Evolutionary conservation across 2,113 vertebrate genomes (phyloP).

Genomic region (Paratilapia polleni): DNA sequence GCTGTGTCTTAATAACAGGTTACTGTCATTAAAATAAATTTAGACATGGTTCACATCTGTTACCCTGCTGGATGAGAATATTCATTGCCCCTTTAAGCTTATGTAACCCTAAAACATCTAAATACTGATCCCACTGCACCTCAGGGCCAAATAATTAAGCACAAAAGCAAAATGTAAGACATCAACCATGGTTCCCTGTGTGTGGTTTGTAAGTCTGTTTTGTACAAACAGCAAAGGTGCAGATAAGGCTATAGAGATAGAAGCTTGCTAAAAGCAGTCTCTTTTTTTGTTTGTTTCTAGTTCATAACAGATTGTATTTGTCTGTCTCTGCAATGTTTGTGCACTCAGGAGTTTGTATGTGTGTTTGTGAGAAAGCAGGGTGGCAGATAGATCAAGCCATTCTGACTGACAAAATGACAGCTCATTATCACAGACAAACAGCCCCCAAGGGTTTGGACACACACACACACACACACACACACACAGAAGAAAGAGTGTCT

Average conservation of each 20-base stretch:
- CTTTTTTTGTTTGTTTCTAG: background rate
- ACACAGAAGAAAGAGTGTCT: background rate
- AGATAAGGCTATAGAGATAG: background rate
- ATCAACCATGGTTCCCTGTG: background rate
- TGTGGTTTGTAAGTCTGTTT: background rate
- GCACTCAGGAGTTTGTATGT: background rate
- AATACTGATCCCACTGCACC: background rate
- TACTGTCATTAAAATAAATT: background rate
- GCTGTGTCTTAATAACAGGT: background rate
- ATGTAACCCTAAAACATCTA: background rate
- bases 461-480: background rate
- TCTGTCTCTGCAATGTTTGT: background rate
- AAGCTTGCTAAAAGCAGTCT: background rate
- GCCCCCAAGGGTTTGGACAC: background rate
- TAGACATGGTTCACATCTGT: background rate
- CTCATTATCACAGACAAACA: constrained; percentile 54
- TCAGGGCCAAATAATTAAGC: background rate
- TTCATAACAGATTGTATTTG: background rate
- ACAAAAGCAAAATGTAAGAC: background rate
- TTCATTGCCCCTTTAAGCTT: background rate
- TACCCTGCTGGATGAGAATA: background rate
- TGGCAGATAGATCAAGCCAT: constrained; percentile 22
- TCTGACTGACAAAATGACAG: constrained; percentile 41
- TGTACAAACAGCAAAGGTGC: background rate
- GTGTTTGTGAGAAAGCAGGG: constrained; percentile 13